These are phyloP conservation scores for Phalera bucephala DNA, from an alignment of 2,888 invertebrate species.

Conservation along the genomic window DNA sequence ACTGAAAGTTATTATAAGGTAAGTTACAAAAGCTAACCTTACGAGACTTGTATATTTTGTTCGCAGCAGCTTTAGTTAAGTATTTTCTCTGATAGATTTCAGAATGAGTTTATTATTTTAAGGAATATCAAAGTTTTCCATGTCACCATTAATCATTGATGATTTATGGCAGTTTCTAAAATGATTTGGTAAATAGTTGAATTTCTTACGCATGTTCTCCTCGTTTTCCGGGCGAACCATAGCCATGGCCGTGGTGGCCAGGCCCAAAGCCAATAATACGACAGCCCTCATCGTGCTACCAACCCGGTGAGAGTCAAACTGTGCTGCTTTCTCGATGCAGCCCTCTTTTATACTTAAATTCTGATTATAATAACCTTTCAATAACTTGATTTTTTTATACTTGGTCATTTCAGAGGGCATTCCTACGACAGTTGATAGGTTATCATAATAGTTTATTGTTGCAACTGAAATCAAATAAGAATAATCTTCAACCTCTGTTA, in stretches of 20 bases:
- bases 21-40: too few species aligned
- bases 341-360: constrained; percentile 46
- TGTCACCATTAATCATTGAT: too few species aligned
- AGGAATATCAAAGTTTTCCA: too few species aligned
- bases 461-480: constrained; percentile 9
- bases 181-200: constrained; percentile 5
- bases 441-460: constrained; percentile 18
- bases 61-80: too few species aligned
- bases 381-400: constrained; percentile 19
- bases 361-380: constrained; percentile 10
- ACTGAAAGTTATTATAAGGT: too few species aligned
- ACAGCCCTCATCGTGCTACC: constrained; percentile 64
- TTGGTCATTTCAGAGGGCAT: constrained; percentile 19
- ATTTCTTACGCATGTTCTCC: constrained; percentile 50
- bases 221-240: constrained; percentile 58
- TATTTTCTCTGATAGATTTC: too few species aligned
- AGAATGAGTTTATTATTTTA: too few species aligned
- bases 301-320: constrained; percentile 54
- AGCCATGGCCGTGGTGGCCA: constrained; percentile 62
- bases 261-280: constrained; percentile 52
- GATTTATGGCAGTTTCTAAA: too few species aligned
- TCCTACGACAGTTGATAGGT: constrained; percentile 7
- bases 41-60: too few species aligned
- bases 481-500: background rate
- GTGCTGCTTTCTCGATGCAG: constrained; percentile 28